Base-by-base conservation (phyloP, 1,140 invertebrate species). In the Drosophila ercepeae region DNA sequence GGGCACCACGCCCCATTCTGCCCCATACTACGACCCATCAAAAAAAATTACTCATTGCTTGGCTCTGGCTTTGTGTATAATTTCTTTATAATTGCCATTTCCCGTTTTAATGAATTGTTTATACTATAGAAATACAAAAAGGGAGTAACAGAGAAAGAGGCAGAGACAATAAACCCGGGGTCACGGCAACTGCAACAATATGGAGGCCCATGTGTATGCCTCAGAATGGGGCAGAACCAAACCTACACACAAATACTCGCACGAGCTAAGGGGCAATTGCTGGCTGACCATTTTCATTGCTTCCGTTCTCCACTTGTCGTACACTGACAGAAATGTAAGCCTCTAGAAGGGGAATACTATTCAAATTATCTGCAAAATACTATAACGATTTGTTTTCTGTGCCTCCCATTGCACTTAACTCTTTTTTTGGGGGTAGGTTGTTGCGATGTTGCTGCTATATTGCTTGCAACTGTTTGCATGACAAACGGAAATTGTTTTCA, bases 41-140 rank as follows among this genome's bases (percentile, higher is more conserved):
- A 51, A 34, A 52, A 27, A 52, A 52, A 51, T 52, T 67, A 67
- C 44, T 52, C 63, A 67, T 53, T 45, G 48, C 60, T 36, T n/a
- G n/a, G n/a, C 36, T 39, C 36, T 16, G 36, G 36, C 36, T 53
- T 67, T 67, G 63, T 67, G 63, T 68, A 53, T 68, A 68, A 68
- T 68, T 68, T 67, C 64, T 67, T 68, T 68, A 68, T 79, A 79
- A 79, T 81, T 81, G 77, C 77, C 77, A 73, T 81, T 81, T 81
- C 77, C 77, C 77, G 77, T 81, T 81, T 81, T 81, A 82, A 81
- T 81, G 77, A 81, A 81, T 81, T 81, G 77, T 81, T 81, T 81
- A 81, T 77, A 64, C 69, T 46, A 68, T 54, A 72, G 63, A 61
- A 57, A 44, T 16, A 52, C 42, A 46, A 39, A 58, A 23, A 74